Conservation (phyloP, 2,113 vertebrate species). For the Colius striatus region DNA sequence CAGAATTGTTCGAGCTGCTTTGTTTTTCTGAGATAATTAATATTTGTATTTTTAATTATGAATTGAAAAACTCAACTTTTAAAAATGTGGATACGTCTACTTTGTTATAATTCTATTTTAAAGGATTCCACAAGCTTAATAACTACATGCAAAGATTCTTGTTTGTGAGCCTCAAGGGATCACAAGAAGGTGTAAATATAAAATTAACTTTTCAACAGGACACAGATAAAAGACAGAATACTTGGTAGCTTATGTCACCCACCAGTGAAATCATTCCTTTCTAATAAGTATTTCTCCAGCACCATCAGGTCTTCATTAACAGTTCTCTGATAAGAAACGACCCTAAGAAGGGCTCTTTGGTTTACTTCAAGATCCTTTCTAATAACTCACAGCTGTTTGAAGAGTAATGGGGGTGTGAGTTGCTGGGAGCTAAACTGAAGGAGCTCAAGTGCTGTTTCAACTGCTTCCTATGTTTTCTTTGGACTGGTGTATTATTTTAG, state of each 20-base stretch:
- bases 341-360: not conserved
- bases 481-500: not conserved
- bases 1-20: not conserved
- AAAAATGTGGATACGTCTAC: not conserved
- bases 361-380: slow-evolving; percentile 26
- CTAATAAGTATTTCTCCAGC: not conserved
- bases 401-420: not conserved
- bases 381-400: slow-evolving; percentile 63
- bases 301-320: slow-evolving; percentile 51
- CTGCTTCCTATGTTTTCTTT: not conserved
- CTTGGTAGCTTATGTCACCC: not conserved
- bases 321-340: slow-evolving; percentile 40
- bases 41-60: not conserved
- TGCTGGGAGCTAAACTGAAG: not conserved
- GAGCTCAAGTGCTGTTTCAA: not conserved
- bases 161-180: slow-evolving; percentile 4
- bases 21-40: not conserved
- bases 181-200: not conserved
- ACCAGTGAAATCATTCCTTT: not conserved
- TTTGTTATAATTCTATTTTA: not conserved
- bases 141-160: not conserved
- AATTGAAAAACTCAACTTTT: not conserved
- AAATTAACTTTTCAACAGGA: slow-evolving; percentile 35
- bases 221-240: not conserved
- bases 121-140: not conserved